These are phyloP conservation scores for Agonum fuliginosum DNA, from an alignment of 2,888 invertebrate genomes.

Conservation along the genomic window DNA sequence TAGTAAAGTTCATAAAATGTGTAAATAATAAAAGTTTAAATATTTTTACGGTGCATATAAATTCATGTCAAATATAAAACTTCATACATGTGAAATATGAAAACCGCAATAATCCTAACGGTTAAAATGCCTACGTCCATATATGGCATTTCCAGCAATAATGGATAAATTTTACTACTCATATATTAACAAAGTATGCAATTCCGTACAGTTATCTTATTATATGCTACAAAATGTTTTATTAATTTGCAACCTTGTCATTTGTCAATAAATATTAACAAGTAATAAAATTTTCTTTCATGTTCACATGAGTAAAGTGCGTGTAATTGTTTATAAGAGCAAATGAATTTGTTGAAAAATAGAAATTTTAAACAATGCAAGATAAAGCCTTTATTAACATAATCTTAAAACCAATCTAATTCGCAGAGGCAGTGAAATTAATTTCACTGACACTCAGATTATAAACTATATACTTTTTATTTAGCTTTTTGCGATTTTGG, in stretches of 20 bases:
- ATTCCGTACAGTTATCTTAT: not conserved
- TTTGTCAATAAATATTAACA: not conserved
- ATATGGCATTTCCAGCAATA: not conserved
- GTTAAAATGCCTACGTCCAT: too few species aligned
- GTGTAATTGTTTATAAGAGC: not conserved
- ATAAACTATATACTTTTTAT: too few species aligned
- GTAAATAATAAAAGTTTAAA: too few species aligned
- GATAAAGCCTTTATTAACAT: not conserved
- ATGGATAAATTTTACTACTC: not conserved
- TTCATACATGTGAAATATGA: too few species aligned
- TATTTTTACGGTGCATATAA: too few species aligned
- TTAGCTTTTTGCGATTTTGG: too few species aligned
- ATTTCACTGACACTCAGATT: not conserved
- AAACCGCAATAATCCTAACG: too few species aligned
- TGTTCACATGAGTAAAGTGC: not conserved
- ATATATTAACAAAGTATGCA: not conserved
- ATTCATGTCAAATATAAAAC: too few species aligned
- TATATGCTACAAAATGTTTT: not conserved
- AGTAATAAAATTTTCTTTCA: not conserved
- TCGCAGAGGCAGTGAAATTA: not conserved
- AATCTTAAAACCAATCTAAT: not conserved
- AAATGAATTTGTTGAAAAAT: not conserved
- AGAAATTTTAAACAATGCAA: not conserved
- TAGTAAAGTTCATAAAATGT: too few species aligned
- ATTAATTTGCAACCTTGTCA: not conserved